Conservation (phyloP, 2,888 invertebrate species). For the Spilarctia lutea region DNA sequence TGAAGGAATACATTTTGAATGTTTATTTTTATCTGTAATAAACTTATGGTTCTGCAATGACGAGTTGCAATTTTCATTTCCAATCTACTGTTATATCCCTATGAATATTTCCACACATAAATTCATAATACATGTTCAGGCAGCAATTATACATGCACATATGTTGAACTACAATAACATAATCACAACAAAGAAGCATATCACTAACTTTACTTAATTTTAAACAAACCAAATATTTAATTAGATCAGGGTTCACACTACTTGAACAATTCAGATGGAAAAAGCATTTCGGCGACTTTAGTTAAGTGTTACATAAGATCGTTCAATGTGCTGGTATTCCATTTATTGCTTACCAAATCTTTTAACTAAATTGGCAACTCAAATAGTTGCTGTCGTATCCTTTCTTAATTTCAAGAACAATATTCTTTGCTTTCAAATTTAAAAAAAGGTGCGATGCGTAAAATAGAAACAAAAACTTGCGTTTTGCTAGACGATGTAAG, state of each 20-base stretch:
- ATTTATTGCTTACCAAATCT: not conserved
- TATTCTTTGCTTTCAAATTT: not conserved
- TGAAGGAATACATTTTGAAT: conserved; percentile 22
- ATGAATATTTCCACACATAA: conserved; percentile 13
- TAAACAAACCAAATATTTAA: conserved; percentile 4
- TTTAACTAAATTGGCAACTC: too few species aligned
- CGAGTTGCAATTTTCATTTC: conserved; percentile 23
- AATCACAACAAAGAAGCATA: conserved; percentile 7
- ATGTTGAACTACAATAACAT: conserved; percentile 12
- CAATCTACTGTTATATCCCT: conserved; percentile 9
- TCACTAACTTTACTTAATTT: not conserved
- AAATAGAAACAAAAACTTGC: not conserved
- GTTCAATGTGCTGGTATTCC: not conserved
- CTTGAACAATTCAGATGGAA: not conserved
- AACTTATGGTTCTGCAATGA: conserved; percentile 37
- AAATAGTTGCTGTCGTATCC: not conserved
- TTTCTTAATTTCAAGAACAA: not conserved
- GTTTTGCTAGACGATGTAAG: not conserved
- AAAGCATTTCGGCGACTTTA: not conserved
- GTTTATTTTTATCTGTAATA: conserved; percentile 31
- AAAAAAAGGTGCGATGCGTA: not conserved
- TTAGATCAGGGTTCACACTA: not conserved
- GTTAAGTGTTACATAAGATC: not conserved
- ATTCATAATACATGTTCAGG: conserved; percentile 7
- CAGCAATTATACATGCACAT: not conserved